Evolutionary conservation across 2,888 invertebrate species (phyloP).

Genomic region (Andrena trimmerana): DNA sequence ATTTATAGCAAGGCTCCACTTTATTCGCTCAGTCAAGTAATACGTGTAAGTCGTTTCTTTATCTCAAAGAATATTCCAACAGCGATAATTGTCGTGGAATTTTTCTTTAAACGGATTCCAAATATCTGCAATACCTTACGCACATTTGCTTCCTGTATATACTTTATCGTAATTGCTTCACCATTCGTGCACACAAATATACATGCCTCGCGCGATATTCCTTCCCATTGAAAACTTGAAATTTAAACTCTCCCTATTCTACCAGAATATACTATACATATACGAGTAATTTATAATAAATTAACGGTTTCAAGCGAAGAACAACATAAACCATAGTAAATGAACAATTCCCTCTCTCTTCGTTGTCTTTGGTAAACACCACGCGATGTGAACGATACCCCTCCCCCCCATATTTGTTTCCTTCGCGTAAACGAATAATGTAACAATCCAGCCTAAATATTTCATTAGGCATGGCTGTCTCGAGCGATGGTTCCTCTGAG

Average conservation of each 20-base stretch:
- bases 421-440: neutral
- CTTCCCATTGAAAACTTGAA: neutral
- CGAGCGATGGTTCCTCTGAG: no score
- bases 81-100: slow-evolving; percentile 3
- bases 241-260: neutral
- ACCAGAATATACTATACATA: slow-evolving; percentile 1
- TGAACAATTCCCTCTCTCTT: neutral
- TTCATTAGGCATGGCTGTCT: no score
- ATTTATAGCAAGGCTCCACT: neutral
- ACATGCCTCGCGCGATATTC: slow-evolving; percentile 15
- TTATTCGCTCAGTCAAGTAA: slow-evolving; percentile 22
- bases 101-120: slow-evolving; percentile 5
- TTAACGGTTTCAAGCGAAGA: neutral
- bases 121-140: slow-evolving; percentile 12
- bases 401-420: neutral
- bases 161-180: neutral
- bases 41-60: slow-evolving; percentile 18
- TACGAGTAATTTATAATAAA: neutral
- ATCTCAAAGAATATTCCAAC: slow-evolving; percentile 31
- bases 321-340: neutral
- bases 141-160: slow-evolving; percentile 14
- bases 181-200: slow-evolving; percentile 11
- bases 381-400: no score
- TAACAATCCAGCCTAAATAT: neutral
- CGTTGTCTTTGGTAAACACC: no score